Evolutionary conservation across 2,113 vertebrate species (phyloP).

Genomic region (Acrocephalus kingi): DNA sequence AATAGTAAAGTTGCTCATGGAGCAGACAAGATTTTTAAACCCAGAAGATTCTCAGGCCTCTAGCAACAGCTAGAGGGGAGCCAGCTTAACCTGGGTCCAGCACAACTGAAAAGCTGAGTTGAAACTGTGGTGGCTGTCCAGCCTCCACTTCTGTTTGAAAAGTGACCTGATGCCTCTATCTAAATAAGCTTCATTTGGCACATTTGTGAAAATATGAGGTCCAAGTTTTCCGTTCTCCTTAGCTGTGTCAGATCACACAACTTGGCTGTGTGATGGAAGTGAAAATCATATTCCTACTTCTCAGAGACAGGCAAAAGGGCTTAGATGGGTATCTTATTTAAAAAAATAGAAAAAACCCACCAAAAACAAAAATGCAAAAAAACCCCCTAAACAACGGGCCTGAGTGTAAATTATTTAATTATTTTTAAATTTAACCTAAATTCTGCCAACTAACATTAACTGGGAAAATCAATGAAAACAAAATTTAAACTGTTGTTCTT

Average conservation of each 20-base stretch:
- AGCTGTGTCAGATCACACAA: neutral
- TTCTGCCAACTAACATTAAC: neutral
- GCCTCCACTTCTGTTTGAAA: neutral
- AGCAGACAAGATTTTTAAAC: neutral
- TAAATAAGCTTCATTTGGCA: neutral
- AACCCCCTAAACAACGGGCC: accelerated
- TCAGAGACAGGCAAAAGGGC: neutral
- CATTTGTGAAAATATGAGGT: neutral
- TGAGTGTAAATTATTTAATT: neutral
- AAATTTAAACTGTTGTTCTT: neutral
- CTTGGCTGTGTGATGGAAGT: neutral
- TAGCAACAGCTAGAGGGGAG: neutral
- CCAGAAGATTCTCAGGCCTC: neutral
- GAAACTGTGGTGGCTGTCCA: neutral
- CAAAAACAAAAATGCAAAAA: too few relatives aligned
- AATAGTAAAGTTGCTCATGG: neutral
- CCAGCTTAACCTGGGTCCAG: neutral
- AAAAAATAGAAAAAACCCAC: too few relatives aligned
- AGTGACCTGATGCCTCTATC: neutral
- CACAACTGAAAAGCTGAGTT: neutral
- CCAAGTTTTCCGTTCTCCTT: neutral
- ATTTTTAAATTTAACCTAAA: neutral
- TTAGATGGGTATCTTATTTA: neutral
- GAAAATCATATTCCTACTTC: neutral
- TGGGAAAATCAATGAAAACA: neutral